These are phyloP conservation scores for Thera britannica DNA, from an alignment of 2,888 invertebrate species.

Conservation along the genomic window DNA sequence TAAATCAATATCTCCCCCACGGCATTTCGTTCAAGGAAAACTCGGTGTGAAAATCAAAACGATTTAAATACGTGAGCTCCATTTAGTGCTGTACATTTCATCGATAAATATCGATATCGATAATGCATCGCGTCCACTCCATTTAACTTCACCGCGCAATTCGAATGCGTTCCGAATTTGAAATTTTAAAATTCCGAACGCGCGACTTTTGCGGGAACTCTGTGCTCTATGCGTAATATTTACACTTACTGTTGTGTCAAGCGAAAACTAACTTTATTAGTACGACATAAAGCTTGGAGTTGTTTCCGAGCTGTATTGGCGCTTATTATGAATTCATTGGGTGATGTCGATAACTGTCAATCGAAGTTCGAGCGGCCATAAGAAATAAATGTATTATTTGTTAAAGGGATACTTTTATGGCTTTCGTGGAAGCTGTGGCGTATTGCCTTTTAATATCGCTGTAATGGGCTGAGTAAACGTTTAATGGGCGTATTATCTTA, in stretches of 20 bases:
- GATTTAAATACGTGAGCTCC: slow-evolving; percentile 58
- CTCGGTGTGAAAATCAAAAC: slow-evolving; percentile 43
- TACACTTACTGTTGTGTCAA: slow-evolving; percentile 32
- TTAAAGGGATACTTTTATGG: slow-evolving; percentile 60
- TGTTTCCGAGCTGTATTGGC: slow-evolving; percentile 16
- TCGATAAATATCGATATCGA: slow-evolving; percentile 69
- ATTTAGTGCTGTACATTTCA: slow-evolving; percentile 55
- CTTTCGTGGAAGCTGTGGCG: slow-evolving; percentile 68
- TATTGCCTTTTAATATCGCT: slow-evolving; percentile 17
- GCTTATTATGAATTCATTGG: slow-evolving; percentile 64
- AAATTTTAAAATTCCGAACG: slow-evolving; percentile 75
- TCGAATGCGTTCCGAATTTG: slow-evolving; percentile 64
- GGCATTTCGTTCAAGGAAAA: slow-evolving; percentile 40
- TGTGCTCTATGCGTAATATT: slow-evolving; percentile 62
- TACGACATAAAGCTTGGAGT: slow-evolving; percentile 19
- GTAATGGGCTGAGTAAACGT: slow-evolving; percentile 2
- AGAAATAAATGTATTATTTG: slow-evolving; percentile 74
- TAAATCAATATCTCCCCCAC: slow-evolving; percentile 12
- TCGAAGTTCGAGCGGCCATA: slow-evolving; percentile 60
- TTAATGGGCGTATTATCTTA: background rate
- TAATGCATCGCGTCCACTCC: slow-evolving; percentile 74
- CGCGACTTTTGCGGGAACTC: slow-evolving; percentile 64
- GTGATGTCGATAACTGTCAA: slow-evolving; percentile 75
- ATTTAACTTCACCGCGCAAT: slow-evolving; percentile 78
- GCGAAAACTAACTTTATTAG: slow-evolving; percentile 35